Conservation (phyloP, 35 echinoderm and acorn worm species). For the Ophioderma brevispina region DNA sequence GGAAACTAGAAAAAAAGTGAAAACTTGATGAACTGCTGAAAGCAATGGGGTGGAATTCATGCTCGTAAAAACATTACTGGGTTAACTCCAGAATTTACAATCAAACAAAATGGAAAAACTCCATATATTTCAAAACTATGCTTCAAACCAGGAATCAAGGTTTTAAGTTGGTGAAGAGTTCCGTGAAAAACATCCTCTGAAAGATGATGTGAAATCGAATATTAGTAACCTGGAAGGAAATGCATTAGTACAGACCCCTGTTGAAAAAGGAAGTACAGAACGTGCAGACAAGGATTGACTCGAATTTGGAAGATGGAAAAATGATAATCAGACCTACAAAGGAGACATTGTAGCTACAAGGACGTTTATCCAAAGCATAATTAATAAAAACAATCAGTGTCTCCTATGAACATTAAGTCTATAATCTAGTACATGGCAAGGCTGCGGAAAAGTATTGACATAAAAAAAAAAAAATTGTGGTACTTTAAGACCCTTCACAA, state of each 20-base stretch:
- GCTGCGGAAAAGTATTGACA: too few species aligned
- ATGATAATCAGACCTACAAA: conserved; percentile 52
- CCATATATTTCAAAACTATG: conserved; percentile 33
- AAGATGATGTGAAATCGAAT: conserved; percentile 18
- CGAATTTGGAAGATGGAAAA: conserved; percentile 46
- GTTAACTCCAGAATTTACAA: conserved; percentile 38
- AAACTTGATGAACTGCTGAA: conserved; percentile 81
- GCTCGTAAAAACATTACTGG: conserved; percentile 42
- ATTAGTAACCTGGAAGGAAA: conserved; percentile 54
- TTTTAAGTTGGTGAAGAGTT: conserved; percentile 53
- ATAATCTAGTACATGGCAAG: too few species aligned
- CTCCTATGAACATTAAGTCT: too few species aligned
- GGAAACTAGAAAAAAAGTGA: conserved; percentile 70
- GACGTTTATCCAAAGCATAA: background rate
- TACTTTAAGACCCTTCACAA: too few species aligned
- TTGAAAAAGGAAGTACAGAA: conserved; percentile 26
- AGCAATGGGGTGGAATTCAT: conserved; percentile 36
- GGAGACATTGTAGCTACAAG: conserved; percentile 58
- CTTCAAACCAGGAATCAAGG: background rate
- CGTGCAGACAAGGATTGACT: conserved; percentile 32
- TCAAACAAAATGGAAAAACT: conserved; percentile 40
- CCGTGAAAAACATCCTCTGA: conserved; percentile 49
- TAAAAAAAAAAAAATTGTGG: too few species aligned
- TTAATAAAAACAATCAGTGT: too few species aligned
- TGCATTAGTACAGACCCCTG: conserved; percentile 48